Percentiles rank a stretch among this genome's conserved stretches.
Conservation (phyloP, 2,113 vertebrate genomes). For the Arothron firmamentum region DNA sequence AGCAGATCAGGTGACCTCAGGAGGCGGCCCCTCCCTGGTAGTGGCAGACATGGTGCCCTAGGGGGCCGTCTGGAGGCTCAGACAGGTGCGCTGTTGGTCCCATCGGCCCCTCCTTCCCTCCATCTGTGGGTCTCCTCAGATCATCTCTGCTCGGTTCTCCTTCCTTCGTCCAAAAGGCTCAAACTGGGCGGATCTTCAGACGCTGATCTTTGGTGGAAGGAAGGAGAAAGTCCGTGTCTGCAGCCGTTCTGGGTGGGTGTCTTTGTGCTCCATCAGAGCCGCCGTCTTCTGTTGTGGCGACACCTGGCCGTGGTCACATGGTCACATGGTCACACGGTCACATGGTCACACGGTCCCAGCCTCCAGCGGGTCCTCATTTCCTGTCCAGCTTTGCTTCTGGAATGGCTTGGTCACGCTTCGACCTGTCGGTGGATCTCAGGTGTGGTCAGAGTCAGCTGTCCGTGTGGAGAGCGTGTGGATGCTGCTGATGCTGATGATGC, state of each 20-base stretch:
- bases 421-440: conserved; percentile 47
- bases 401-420: conserved; percentile 53
- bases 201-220: conserved; percentile 16
- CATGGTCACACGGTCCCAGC: conserved; percentile 10
- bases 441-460: conserved; percentile 22
- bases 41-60: no score
- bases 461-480: conserved; percentile 39
- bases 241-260: conserved; percentile 1
- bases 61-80: no score
- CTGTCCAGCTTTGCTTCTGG: conserved; percentile 26
- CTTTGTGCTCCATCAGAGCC: conserved; percentile 1
- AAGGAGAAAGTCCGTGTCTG: conserved; percentile 34
- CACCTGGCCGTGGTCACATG: conserved; percentile 28
- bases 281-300: neutral
- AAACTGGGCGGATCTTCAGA: neutral
- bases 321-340: conserved; percentile 15
- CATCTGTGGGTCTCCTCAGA: no score
- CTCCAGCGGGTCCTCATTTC: conserved; percentile 30
- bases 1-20: no score
- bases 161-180: neutral
- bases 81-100: no score
- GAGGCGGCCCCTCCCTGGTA: no score
- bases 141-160: neutral
- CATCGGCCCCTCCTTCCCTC: no score
- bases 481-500: conserved; percentile 10